Conservation (phyloP, 1,140 invertebrate genomes). For the Euwallacea similis region DNA sequence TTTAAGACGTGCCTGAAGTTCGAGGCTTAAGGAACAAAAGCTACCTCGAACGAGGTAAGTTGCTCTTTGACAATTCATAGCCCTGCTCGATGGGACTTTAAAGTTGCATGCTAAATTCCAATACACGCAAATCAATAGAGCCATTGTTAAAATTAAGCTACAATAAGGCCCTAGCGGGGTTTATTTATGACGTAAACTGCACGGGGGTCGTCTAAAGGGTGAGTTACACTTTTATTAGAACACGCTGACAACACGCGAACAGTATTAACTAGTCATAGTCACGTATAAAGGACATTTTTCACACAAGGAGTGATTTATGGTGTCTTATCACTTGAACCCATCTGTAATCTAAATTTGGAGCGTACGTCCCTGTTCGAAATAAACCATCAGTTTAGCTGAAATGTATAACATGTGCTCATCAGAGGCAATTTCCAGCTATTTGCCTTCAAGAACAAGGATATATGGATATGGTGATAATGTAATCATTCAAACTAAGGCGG, state of each 20-base stretch:
- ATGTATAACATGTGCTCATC: conserved; percentile 19
- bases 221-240: conserved; percentile 26
- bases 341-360: not conserved
- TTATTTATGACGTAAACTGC: not conserved
- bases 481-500: conserved; percentile 24
- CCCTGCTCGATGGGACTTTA: too few species aligned
- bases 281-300: conserved; percentile 34
- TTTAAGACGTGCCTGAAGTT: conserved; percentile 2
- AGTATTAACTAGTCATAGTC: conserved; percentile 28
- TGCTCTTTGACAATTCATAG: too few species aligned
- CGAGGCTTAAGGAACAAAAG: conserved; percentile 4
- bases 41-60: not conserved
- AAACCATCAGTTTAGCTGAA: not conserved
- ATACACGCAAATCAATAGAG: not conserved
- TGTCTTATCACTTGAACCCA: not conserved
- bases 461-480: conserved; percentile 27
- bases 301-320: conserved; percentile 20
- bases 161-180: not conserved
- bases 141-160: conserved; percentile 11
- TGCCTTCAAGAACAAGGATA: conserved; percentile 27
- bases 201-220: not conserved
- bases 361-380: not conserved
- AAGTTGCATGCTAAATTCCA: too few species aligned
- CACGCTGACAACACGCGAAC: conserved; percentile 33
- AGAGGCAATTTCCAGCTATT: conserved; percentile 27